phyloP scores from a whole-genome alignment of 2,113 vertebrate species.

The Theropithecus gelada region DNA sequence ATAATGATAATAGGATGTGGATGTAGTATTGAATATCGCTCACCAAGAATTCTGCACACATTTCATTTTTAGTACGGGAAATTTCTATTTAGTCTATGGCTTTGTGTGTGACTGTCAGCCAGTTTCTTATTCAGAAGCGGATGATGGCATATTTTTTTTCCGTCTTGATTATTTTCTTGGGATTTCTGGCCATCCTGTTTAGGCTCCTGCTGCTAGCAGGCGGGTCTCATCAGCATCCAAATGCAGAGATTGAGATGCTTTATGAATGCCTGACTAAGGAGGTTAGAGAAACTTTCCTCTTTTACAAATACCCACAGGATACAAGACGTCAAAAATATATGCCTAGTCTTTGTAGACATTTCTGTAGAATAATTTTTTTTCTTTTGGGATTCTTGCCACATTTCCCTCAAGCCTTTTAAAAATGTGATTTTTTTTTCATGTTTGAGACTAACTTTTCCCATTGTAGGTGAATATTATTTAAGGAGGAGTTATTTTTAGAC shows the following conservation, averaged over 20 bases:
- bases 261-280: not conserved
- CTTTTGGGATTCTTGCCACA: not conserved
- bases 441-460: not conserved
- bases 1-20: not conserved
- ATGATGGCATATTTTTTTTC: conserved; percentile 47
- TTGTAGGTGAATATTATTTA: conserved; percentile 13
- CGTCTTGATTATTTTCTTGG: conserved; percentile 73
- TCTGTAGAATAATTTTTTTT: not conserved
- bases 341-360: not conserved
- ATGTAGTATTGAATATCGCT: not conserved
- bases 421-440: not conserved
- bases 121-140: conserved; percentile 47
- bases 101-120: conserved; percentile 60
- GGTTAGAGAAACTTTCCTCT: not conserved
- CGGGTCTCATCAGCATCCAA: not conserved
- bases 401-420: conserved; percentile 28
- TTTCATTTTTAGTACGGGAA: conserved; percentile 61
- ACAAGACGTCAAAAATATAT: not conserved
- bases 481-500: not conserved
- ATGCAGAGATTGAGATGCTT: not conserved
- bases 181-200: conserved; percentile 35
- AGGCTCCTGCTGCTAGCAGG: conserved; percentile 36
- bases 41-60: not conserved
- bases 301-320: not conserved
- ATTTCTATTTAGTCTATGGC: conserved; percentile 72